A percentile compares a stretch with the other conserved stretches of the same genome.
Conservation (phyloP, 2,888 invertebrate genomes). For the Pheosia tremula region DNA sequence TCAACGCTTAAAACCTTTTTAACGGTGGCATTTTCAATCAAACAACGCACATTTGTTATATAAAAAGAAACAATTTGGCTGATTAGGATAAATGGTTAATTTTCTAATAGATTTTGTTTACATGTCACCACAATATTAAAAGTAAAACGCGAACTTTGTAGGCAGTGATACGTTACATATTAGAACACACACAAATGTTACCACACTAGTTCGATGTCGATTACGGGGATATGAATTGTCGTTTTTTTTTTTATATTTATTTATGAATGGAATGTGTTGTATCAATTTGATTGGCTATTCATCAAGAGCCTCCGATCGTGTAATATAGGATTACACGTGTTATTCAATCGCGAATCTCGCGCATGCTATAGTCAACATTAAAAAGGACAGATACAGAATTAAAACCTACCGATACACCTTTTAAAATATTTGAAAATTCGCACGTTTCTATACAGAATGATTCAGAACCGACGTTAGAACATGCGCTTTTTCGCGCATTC, state of each 20-base stretch:
- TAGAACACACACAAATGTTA: neutral
- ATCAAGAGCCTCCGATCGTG: too few species aligned
- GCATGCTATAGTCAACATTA: neutral
- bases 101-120: conserved; percentile 22
- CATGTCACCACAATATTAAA: neutral
- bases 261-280: conserved; percentile 11
- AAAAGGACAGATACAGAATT: too few species aligned
- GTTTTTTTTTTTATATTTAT: neutral
- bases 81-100: conserved; percentile 46
- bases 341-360: neutral
- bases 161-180: conserved; percentile 6
- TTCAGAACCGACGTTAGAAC: too few species aligned
- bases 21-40: conserved; percentile 28
- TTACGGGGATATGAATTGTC: neutral
- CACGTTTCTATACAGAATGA: too few species aligned
- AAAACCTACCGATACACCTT: too few species aligned
- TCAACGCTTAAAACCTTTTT: neutral
- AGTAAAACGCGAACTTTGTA: neutral
- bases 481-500: too few species aligned
- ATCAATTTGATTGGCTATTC: conserved; percentile 3
- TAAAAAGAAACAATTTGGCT: conserved; percentile 62
- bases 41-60: conserved; percentile 32
- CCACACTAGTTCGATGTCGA: conserved; percentile 2
- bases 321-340: too few species aligned
- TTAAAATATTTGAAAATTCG: too few species aligned